Base-by-base conservation (phyloP, 2,113 vertebrate genomes). In the Peucedramus taeniatus region DNA sequence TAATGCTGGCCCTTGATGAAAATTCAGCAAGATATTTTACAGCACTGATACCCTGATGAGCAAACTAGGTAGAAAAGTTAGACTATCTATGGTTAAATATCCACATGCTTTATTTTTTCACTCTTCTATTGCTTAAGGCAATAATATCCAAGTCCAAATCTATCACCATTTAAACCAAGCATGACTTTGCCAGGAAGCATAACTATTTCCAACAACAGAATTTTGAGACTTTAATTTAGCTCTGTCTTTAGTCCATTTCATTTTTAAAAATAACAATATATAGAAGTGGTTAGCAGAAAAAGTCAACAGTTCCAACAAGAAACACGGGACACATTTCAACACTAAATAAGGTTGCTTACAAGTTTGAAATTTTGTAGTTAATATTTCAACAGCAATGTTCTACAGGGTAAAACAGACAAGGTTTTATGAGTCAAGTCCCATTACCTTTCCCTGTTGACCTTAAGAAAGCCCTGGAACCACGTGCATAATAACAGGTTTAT, bases 401-500 rank as follows among this genome's bases (percentile, higher is more conserved):
- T 31, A 27, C 30, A 61, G 19, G 53, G 15, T 45, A 60, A 51
- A 70, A 37, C 65, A 87, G 50, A 75, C 30, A 9, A 0, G 2
- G 12, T 45, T 90, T 70, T 56, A 75, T 1, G 8, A 87, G 28
- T 31, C 45, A 51, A 79, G 20, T n/a, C 30, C 40, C 23, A 83
- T 65, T 87, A 72, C 63, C 15, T 77, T 53, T 65, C 75, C 45
- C 54, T 80, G n/a, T 26, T 89, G 61, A 79, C 56, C 57, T 33
- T 61, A 66, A 51, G 59, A 42, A 91, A 80, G 26, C 31, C 75
- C 63, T 61, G 19, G 39, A 61, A 87, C 11, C 60, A 53, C 6
- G 8, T 65, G n/a, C 0, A 0, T n/a, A 49, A 0, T n/a, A 49
- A 50, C 27, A 66, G 24, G 37, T 50, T 81, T 64, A 74, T 11